A percentile compares a stretch with the other conserved stretches of the same genome.
phyloP scores from a whole-genome alignment of 2,113 vertebrate species.

The Hyla sarda region DNA sequence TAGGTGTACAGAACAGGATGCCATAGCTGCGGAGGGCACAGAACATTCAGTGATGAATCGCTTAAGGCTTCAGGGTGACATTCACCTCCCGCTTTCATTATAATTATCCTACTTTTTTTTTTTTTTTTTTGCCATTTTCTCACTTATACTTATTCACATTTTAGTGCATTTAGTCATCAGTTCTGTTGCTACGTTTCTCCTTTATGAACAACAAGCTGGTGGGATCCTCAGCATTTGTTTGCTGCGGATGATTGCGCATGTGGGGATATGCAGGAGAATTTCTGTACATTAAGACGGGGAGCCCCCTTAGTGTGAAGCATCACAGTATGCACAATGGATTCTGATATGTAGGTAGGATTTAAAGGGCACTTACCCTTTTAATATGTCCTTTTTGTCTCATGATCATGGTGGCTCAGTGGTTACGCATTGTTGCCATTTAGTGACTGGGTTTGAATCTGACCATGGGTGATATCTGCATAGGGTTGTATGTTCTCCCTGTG shows the following conservation, averaged over 20 bases:
- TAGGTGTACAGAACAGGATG: conserved; percentile 57
- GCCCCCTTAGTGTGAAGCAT: not conserved
- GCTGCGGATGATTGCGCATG: not conserved
- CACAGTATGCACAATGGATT: not conserved
- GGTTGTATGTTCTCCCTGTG: too few species aligned
- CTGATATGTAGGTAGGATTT: not conserved
- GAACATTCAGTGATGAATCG: not conserved
- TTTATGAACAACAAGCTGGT: not conserved
- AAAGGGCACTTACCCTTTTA: too few species aligned
- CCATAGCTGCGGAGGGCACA: conserved; percentile 33
- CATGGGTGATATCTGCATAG: too few species aligned
- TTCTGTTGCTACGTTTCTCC: not conserved
- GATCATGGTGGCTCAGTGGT: too few species aligned
- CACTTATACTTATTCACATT: conserved; percentile 41
- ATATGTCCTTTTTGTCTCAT: too few species aligned
- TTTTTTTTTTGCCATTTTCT: not conserved
- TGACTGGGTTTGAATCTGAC: too few species aligned
- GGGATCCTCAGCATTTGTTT: not conserved
- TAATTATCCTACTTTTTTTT: not conserved
- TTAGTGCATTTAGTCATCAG: conserved; percentile 52
- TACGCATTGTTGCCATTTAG: too few species aligned
- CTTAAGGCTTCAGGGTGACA: conserved; percentile 49
- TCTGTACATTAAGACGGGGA: not conserved
- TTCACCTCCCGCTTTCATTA: conserved; percentile 20
- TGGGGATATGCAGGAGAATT: not conserved